These are phyloP conservation scores for Alectura lathami DNA, from an alignment of 2,113 vertebrate genomes.

Conservation along the genomic window DNA sequence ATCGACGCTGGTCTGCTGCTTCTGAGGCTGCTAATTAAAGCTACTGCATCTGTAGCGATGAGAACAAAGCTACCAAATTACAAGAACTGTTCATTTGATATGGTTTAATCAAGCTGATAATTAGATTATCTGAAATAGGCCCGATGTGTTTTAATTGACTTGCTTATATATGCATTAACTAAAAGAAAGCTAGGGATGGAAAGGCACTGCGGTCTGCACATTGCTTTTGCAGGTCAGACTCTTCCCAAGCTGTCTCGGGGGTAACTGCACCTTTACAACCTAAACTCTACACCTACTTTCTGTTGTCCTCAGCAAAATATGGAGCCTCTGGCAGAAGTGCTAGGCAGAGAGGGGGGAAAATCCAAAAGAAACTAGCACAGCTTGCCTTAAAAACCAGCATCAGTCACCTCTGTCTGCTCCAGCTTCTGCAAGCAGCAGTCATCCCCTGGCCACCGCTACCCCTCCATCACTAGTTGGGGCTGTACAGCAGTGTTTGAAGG, in stretches of 20 bases:
- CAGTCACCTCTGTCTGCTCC: background rate
- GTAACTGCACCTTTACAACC: background rate
- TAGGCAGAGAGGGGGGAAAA: background rate
- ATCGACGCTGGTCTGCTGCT: background rate
- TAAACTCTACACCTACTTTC: background rate
- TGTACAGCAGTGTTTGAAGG: fast-evolving
- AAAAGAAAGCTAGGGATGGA: background rate
- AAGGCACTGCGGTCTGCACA: background rate
- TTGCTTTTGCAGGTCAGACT: background rate
- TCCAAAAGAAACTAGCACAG: background rate
- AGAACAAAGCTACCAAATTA: constrained; percentile 42
- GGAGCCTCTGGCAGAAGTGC: background rate
- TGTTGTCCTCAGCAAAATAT: background rate
- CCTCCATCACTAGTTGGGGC: background rate
- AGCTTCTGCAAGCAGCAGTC: background rate
- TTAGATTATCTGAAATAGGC: constrained; percentile 70
- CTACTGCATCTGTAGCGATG: constrained; percentile 26
- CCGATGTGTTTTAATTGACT: constrained; percentile 43
- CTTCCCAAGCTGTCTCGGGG: background rate
- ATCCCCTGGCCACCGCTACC: background rate
- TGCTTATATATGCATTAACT: constrained; percentile 32
- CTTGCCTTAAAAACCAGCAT: background rate
- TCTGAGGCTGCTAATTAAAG: constrained; percentile 45
- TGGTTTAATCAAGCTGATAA: constrained; percentile 70
- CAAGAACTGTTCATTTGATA: constrained; percentile 46